Evolutionary conservation across 2,888 invertebrate species (phyloP).

Genomic region (Parelbella ahira): DNA sequence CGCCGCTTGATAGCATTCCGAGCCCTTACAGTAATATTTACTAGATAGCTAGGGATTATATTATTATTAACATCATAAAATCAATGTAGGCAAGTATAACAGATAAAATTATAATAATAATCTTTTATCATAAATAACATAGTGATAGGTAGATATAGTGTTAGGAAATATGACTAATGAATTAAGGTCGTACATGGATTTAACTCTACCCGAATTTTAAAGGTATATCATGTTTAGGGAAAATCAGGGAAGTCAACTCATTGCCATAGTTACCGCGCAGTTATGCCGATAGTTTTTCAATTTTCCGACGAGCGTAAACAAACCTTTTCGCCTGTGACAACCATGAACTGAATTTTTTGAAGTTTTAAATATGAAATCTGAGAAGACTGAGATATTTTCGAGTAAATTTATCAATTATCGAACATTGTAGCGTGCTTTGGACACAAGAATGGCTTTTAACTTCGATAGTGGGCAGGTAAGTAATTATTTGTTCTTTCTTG

Average conservation of each 20-base stretch:
- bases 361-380: slow-evolving; percentile 35
- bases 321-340: slow-evolving; percentile 36
- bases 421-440: slow-evolving; percentile 31
- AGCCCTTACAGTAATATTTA: no score
- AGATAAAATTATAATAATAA: no score
- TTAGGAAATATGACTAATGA: no score
- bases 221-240: slow-evolving; percentile 24
- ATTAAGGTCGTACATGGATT: no score
- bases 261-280: slow-evolving; percentile 53
- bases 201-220: no score
- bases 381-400: slow-evolving; percentile 46
- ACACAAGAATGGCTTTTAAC: slow-evolving; percentile 60
- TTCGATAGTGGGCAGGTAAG: slow-evolving; percentile 72
- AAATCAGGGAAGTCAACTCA: slow-evolving; percentile 31
- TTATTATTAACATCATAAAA: no score
- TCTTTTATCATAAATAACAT: no score
- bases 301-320: slow-evolving; percentile 41
- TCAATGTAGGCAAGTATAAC: no score
- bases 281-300: slow-evolving; percentile 66
- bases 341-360: slow-evolving; percentile 35
- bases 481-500: no score
- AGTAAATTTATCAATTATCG: slow-evolving; percentile 34
- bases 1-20: no score
- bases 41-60: no score
- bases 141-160: no score